Percentiles rank a stretch among this genome's conserved stretches.
Conservation (phyloP, 2,113 vertebrate genomes). For the Ciconia boyciana region DNA sequence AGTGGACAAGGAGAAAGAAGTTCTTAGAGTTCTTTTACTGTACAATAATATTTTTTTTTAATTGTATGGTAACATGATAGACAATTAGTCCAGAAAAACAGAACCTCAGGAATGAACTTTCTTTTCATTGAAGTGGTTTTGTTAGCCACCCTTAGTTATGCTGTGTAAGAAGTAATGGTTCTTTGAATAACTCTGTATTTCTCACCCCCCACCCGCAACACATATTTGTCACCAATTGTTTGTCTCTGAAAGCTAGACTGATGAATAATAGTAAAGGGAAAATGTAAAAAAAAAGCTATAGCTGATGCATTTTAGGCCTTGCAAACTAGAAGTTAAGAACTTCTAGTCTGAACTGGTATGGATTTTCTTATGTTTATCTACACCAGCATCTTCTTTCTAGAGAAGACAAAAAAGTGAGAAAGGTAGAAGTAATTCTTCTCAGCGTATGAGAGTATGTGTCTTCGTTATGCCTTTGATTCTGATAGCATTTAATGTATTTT, state of each 20-base stretch:
- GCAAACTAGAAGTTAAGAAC: background rate
- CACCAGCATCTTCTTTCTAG: background rate
- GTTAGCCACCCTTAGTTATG: background rate
- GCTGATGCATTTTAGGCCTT: background rate
- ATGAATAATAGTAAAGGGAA: background rate
- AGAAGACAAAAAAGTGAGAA: background rate
- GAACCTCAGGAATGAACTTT: background rate
- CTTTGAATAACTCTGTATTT: background rate
- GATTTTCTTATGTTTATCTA: background rate
- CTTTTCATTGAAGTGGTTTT: background rate
- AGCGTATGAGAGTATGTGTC: background rate
- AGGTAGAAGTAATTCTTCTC: background rate
- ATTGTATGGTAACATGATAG: background rate
- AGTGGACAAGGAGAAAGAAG: background rate
- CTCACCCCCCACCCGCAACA: background rate
- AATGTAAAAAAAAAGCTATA: background rate
- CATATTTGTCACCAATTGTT: background rate
- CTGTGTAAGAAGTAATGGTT: background rate
- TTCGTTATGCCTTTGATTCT: background rate
- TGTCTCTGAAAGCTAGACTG: background rate
- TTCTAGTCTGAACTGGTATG: background rate
- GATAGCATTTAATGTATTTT: background rate
- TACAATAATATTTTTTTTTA: background rate
- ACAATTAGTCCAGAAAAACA: background rate
- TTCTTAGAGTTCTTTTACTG: background rate